Evolutionary conservation across 2,888 invertebrate species (phyloP), one percentile per base, ranked within the genome.

Genomic region (Hirtodrosophila trivittata): DNA sequence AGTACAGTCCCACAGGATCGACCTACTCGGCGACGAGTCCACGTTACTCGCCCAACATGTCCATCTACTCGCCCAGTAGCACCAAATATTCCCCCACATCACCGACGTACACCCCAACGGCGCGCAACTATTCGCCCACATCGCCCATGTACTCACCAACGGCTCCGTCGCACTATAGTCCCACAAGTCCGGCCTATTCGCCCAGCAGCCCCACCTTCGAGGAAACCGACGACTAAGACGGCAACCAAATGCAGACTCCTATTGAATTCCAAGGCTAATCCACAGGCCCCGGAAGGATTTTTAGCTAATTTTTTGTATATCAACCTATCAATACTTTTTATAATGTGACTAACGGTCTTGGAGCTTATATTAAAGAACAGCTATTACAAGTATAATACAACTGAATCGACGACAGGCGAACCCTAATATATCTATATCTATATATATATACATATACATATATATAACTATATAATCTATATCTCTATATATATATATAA

Each of bases 71-170:
- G 0, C 95, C 96, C 1, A 94, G 94, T 37, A 95, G 95, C 66
- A 95, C 96, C 5, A 94, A 94, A 87, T 96, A 96, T 91, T 95
- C 95, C 0, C 97, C 97, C 0, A 94, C 94, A 18, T 94, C 94
- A 49, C 95, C 95, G 0, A 89, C 87, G 6, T 90, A 89, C 93
- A 94, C 94, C 9, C 94, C 94, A 0, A 93, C 95, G 0, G 92
- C 92, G 62, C 92, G 93, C 6, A 94, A 94, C 90, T 93, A 87
- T 90, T 91, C 91, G 1, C 91, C 91, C 3, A 94, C 94, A 0
- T 95, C 95, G 51, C 94, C 95, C 0, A 96, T 94, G 25, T 97
- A 95, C 89, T 95, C 95, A 0, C 96, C 95, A 0, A 94, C 95
- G 1, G 94, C 95, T 1, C 94, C 94, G 7, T 95, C 95, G 0